phyloP scores from a whole-genome alignment of 2,113 vertebrate genomes.

The Chauna torquata region DNA sequence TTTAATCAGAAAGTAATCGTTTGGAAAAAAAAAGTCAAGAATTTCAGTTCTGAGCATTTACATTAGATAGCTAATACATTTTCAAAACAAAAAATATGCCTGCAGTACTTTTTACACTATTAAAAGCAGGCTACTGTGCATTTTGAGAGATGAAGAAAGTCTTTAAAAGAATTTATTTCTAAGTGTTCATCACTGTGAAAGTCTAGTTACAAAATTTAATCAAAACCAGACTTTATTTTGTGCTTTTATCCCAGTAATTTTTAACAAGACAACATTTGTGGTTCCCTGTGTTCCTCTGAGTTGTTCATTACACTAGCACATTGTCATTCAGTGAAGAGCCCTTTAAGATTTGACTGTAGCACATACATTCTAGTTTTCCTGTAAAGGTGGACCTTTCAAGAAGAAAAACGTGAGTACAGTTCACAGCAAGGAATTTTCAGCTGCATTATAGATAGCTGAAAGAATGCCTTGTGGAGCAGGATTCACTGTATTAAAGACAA shows the following conservation, averaged over 20 bases:
- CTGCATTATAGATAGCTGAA: neutral
- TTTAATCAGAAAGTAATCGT: constrained; percentile 60
- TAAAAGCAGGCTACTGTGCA: neutral
- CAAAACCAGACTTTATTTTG: neutral
- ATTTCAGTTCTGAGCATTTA: constrained; percentile 35
- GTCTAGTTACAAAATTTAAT: neutral
- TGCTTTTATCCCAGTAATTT: neutral
- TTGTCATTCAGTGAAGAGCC: neutral
- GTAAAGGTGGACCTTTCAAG: neutral
- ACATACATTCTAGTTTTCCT: neutral
- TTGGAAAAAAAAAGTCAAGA: neutral
- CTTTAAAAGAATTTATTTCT: neutral
- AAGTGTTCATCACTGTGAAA: neutral
- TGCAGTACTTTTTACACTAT: neutral
- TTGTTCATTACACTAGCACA: neutral
- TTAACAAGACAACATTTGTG: neutral
- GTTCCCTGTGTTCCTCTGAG: neutral
- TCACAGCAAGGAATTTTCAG: neutral
- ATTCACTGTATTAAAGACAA: neutral
- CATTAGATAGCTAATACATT: constrained; percentile 23
- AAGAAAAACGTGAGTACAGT: neutral
- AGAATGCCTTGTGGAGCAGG: neutral
- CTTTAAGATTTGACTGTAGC: neutral
- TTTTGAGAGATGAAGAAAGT: neutral
- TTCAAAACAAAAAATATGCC: neutral